These are phyloP conservation scores for Beris morrisii DNA, from an alignment of 2,888 invertebrate species.

Conservation along the genomic window DNA sequence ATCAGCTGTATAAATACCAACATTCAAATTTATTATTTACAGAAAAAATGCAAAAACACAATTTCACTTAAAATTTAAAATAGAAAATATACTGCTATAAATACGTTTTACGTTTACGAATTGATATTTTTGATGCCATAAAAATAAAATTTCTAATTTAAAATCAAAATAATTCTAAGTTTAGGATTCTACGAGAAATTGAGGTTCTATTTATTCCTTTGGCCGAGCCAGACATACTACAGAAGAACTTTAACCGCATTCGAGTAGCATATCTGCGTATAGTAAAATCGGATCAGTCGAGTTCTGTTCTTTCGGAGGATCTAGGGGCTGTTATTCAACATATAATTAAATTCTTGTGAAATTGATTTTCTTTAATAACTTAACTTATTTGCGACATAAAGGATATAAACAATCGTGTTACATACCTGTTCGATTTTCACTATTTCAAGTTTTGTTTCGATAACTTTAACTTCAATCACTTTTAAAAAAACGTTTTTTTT, in stretches of 20 bases:
- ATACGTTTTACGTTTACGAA: constrained; percentile 36
- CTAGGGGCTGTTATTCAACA: constrained; percentile 10
- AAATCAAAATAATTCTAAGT: constrained; percentile 40
- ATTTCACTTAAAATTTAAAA: constrained; percentile 4
- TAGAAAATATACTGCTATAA: constrained; percentile 31
- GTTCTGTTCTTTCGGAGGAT: constrained; percentile 6
- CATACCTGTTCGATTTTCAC: too few species aligned
- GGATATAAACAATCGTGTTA: too few species aligned
- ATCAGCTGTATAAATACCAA: too few species aligned
- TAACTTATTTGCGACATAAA: too few species aligned
- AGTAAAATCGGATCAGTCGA: constrained; percentile 3
- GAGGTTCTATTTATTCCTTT: constrained; percentile 39
- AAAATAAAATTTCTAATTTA: constrained; percentile 40
- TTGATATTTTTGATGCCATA: constrained; percentile 39
- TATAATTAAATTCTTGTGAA: too few species aligned
- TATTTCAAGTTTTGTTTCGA: too few species aligned
- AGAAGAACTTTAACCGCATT: constrained; percentile 21
- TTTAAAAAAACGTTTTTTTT: constrained; percentile 1
- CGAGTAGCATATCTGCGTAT: constrained; percentile 6
- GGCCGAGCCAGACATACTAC: constrained; percentile 9
- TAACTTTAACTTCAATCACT: too few species aligned
- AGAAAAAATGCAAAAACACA: not conserved
- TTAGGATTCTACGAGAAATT: constrained; percentile 35
- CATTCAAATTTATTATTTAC: too few species aligned
- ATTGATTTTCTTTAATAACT: too few species aligned